Percentiles rank a stretch among this genome's conserved stretches.
phyloP scores from a whole-genome alignment of 2,888 invertebrate species.

The Catocala nupta region DNA sequence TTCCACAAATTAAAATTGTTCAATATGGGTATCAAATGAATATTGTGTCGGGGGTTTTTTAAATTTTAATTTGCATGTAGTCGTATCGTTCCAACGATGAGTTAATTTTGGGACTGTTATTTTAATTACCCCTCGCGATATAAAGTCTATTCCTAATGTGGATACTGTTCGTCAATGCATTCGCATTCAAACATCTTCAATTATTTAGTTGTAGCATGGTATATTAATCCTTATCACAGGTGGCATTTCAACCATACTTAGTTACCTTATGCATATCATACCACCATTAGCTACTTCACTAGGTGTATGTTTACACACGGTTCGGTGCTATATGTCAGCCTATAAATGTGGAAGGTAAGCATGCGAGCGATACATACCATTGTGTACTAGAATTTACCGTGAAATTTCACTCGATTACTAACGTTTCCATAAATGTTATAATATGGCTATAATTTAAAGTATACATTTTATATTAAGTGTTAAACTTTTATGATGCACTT shows the following conservation, averaged over 20 bases:
- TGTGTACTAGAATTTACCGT: not conserved
- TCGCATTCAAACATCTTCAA: not conserved
- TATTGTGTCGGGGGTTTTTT: no score
- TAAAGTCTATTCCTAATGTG: no score
- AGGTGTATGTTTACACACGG: not conserved
- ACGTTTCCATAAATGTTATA: no score
- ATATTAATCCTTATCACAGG: no score
- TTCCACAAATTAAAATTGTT: no score
- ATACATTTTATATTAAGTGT: slow-evolving; percentile 18
- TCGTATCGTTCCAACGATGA: no score
- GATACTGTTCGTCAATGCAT: not conserved
- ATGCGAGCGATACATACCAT: not conserved
- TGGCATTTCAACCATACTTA: slow-evolving; percentile 1
- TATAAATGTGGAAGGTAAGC: not conserved
- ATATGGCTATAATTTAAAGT: no score
- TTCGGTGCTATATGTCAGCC: not conserved
- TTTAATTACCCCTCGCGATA: no score
- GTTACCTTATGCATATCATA: not conserved
- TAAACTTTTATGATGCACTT: slow-evolving; percentile 57
- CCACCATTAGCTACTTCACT: not conserved
- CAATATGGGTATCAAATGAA: no score
- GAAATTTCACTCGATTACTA: not conserved
- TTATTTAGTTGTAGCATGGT: not conserved
- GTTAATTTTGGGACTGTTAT: no score
- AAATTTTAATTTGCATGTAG: no score